A percentile compares a stretch with the other conserved stretches of the same genome.
phyloP scores from a whole-genome alignment of 2,113 vertebrate genomes.

The Crotalus tigris region DNA sequence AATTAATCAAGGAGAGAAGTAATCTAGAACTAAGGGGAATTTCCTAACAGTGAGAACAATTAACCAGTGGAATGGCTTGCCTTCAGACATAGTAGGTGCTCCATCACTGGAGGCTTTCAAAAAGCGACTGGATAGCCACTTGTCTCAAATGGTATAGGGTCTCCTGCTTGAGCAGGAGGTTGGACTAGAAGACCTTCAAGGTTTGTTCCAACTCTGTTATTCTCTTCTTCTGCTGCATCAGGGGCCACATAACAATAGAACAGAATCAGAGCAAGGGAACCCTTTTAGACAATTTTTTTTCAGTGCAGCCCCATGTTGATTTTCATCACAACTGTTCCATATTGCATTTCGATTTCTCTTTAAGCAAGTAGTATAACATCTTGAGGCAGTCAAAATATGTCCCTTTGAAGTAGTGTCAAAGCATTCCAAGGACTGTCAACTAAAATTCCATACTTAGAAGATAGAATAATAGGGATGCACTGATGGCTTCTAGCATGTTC shows the following conservation, averaged over 20 bases:
- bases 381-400: neutral
- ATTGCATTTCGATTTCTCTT: neutral
- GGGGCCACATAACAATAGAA: neutral
- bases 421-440: neutral
- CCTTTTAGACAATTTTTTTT: neutral
- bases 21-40: too few species aligned
- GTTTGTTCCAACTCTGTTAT: neutral
- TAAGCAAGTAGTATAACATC: neutral
- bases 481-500: conserved; percentile 9
- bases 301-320: neutral
- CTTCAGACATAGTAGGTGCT: too few species aligned
- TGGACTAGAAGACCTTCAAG: too few species aligned
- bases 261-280: neutral
- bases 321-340: neutral
- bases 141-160: too few species aligned
- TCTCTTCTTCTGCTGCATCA: neutral
- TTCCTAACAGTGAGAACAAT: too few species aligned
- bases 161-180: too few species aligned
- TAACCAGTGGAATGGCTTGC: too few species aligned
- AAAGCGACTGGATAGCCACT: too few species aligned
- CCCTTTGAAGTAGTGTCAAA: neutral
- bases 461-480: neutral
- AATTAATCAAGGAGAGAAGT: too few species aligned
- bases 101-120: too few species aligned
- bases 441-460: neutral